phyloP scores from a whole-genome alignment of 2,797 vertebrate species.

The Sebastes iracundus region DNA sequence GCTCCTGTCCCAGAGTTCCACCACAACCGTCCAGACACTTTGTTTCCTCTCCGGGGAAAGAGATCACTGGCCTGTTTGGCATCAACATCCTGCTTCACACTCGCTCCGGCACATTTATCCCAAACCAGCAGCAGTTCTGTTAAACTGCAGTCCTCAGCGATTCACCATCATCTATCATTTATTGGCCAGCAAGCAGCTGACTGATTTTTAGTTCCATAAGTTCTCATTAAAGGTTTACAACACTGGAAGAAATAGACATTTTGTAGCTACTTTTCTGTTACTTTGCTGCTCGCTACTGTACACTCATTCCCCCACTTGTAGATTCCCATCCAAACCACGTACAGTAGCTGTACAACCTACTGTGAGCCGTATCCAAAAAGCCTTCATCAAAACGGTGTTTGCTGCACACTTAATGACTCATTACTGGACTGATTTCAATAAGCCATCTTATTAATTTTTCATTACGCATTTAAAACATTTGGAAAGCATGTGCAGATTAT shows the following conservation, averaged over 20 bases:
- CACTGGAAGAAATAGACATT: not conserved
- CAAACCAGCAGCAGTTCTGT: not conserved
- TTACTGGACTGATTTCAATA: not conserved
- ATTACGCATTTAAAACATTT: not conserved
- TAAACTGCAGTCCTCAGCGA: not conserved
- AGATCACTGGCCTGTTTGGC: not conserved
- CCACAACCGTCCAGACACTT: not conserved
- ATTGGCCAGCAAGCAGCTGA: not conserved
- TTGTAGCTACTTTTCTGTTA: not conserved
- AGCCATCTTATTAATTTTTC: not conserved
- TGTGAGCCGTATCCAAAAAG: too few species aligned
- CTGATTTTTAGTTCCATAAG: not conserved
- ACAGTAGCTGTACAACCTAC: too few species aligned
- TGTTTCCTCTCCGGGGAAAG: not conserved
- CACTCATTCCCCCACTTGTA: too few species aligned
- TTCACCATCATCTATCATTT: not conserved
- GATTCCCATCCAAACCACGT: too few species aligned
- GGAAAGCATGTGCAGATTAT: not conserved
- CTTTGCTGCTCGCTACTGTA: too few species aligned
- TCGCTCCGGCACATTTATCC: not conserved
- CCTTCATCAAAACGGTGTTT: not conserved
- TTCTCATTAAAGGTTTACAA: not conserved
- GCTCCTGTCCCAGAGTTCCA: not conserved
- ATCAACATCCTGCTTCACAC: not conserved
- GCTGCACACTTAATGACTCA: not conserved